These are phyloP conservation scores for Amphipoea lucens DNA, from an alignment of 2,888 invertebrate species.

Conservation along the genomic window DNA sequence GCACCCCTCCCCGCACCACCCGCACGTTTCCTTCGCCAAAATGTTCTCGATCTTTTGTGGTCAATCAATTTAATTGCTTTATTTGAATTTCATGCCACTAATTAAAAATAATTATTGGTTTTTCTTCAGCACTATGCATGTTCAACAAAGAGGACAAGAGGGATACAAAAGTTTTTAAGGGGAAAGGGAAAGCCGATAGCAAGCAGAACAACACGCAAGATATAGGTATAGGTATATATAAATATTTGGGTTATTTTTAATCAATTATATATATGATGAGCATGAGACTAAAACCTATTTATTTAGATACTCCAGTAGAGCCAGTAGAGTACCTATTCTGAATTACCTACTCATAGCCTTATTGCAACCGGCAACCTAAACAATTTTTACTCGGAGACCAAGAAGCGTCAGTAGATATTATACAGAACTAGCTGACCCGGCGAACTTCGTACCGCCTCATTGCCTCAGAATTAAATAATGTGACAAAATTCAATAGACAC, in stretches of 20 bases:
- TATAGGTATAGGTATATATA: background rate
- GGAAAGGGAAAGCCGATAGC: no score
- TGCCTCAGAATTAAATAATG: no score
- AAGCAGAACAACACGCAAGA: background rate
- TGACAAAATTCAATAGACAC: no score
- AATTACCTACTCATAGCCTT: background rate
- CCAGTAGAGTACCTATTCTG: background rate
- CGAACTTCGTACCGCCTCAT: no score
- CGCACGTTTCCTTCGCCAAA: conserved; percentile 59
- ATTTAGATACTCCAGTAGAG: no score
- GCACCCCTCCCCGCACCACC: conserved; percentile 55
- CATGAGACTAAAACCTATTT: background rate
- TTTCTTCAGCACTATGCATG: background rate
- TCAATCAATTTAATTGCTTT: conserved; percentile 39
- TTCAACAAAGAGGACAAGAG: background rate
- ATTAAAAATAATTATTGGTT: background rate
- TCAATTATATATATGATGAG: background rate
- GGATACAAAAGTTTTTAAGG: background rate
- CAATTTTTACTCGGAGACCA: background rate
- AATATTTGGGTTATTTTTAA: background rate
- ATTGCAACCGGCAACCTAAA: background rate
- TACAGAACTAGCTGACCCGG: no score
- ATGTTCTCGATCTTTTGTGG: conserved; percentile 53
- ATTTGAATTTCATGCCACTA: background rate
- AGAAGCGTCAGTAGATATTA: background rate